Evolutionary conservation across 2,888 invertebrate genomes (phyloP).

Genomic region (Lepetodrilus schrolli): DNA sequence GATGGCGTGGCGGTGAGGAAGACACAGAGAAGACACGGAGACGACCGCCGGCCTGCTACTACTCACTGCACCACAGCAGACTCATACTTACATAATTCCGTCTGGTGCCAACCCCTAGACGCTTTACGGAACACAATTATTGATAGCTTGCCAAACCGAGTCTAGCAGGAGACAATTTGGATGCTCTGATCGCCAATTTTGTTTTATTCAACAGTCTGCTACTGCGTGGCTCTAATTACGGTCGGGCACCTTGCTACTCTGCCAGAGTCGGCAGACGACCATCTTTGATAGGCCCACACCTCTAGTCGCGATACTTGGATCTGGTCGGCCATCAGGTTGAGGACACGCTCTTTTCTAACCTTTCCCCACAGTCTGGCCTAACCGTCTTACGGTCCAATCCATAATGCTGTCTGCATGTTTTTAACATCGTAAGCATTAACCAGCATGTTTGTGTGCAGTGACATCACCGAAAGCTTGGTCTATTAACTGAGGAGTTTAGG

Average conservation of each 20-base stretch:
- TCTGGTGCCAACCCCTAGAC: not conserved
- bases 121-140: conserved; percentile 4
- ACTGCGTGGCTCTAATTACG: not conserved
- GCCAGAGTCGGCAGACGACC: not conserved
- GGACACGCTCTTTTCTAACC: not conserved
- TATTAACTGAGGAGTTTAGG: too few relatives aligned
- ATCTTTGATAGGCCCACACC: not conserved
- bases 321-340: not conserved
- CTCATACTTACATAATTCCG: not conserved
- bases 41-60: too few relatives aligned
- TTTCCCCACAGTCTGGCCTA: too few relatives aligned
- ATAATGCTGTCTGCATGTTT: conserved; percentile 6
- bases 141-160: not conserved
- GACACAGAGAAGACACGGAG: too few relatives aligned
- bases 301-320: not conserved
- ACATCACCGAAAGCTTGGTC: too few relatives aligned
- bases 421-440: not conserved
- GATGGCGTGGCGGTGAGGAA: too few relatives aligned
- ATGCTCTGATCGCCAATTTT: conserved; percentile 24
- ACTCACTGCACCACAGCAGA: not conserved
- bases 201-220: conserved; percentile 26
- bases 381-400: not conserved
- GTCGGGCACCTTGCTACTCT: not conserved
- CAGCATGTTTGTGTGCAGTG: too few relatives aligned
- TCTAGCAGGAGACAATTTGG: conserved; percentile 1